Base-by-base conservation (phyloP, 2,888 invertebrate species). In the Zele albiditarsus region DNA sequence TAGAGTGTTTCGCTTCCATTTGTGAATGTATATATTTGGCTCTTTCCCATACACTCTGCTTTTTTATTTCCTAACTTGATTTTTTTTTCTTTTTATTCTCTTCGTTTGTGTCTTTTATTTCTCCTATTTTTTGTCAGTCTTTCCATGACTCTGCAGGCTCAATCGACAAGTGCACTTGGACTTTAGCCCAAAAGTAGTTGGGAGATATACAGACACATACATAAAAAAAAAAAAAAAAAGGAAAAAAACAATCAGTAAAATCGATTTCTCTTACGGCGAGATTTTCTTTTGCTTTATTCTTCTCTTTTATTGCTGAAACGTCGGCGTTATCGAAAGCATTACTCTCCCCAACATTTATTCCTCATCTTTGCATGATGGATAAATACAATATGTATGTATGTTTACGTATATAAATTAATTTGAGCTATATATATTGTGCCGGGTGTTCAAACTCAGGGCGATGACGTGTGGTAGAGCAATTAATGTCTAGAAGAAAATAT, bases 131-230 rank as follows among this genome's bases (percentile, higher is more conserved):
- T 49, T 42, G 60, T 66, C 58, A 66, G 53, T 65, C 65, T 65
- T 38, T 20, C 69, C 74, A 62, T 63, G 69, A 68, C 65, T 27
- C 49, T 74, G 38, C 63, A 65, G 67, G 71, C 75, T 75, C 66
- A 31, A 75, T 66, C 66, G 75, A 66, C 60, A 60, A 75, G 75
- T 75, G 67, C 71, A 67, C 66, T 75, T 75, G 75, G 75, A 75
- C 71, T 71, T 70, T 31, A 75, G 71, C 66, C 75, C 75, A 75
- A 75, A 71, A 65, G 68, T 23, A 60, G 27, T 38, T 28, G 33
- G 57, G 58, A 70, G 71, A 60, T 42, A 60, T 28, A 38, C 10
- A 38, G 12, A 38, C 38, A 8, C 2, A 12, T 12, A 38, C 38
- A 6, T 31, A n/a, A 20, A 53, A 8, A 23, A 53, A 46, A n/a